Conservation (phyloP, 2,797 vertebrate species). For the Agapornis canus region DNA sequence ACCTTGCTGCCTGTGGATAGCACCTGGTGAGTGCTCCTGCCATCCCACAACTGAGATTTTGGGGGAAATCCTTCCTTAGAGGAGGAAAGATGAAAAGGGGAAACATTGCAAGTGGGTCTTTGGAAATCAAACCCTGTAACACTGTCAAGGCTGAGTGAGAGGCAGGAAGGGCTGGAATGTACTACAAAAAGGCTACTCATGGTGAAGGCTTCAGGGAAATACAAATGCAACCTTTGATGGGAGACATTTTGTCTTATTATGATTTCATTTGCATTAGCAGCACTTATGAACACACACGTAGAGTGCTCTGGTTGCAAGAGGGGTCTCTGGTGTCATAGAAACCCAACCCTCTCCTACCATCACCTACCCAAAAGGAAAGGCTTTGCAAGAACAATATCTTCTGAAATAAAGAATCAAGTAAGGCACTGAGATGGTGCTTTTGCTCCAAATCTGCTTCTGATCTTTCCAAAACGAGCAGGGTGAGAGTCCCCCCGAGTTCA, state of each 20-base stretch:
- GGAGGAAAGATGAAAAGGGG: background rate
- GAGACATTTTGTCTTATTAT: background rate
- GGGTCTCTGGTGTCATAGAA: background rate
- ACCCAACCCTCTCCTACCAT: background rate
- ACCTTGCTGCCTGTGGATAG: background rate
- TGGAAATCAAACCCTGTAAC: slow-evolving; percentile 25
- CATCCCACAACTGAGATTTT: background rate
- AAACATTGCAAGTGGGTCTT: background rate
- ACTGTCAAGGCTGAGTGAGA: background rate
- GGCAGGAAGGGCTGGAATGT: background rate
- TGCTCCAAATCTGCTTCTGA: background rate
- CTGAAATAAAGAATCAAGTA: background rate
- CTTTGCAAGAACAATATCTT: background rate
- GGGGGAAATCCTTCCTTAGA: background rate
- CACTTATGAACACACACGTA: fast-evolving
- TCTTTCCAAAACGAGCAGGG: background rate
- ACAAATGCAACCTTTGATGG: fast-evolving
- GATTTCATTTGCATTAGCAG: background rate
- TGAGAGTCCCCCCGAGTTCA: background rate
- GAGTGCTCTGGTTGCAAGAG: background rate
- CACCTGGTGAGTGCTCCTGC: background rate
- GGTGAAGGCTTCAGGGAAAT: background rate
- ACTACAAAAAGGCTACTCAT: background rate
- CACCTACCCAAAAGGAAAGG: background rate
- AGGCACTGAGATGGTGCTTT: background rate